A percentile compares a stretch with the other conserved stretches of the same genome.
These are phyloP conservation scores for Hypselothyrea guttata DNA, from an alignment of 2,888 invertebrate species.

Conservation along the genomic window DNA sequence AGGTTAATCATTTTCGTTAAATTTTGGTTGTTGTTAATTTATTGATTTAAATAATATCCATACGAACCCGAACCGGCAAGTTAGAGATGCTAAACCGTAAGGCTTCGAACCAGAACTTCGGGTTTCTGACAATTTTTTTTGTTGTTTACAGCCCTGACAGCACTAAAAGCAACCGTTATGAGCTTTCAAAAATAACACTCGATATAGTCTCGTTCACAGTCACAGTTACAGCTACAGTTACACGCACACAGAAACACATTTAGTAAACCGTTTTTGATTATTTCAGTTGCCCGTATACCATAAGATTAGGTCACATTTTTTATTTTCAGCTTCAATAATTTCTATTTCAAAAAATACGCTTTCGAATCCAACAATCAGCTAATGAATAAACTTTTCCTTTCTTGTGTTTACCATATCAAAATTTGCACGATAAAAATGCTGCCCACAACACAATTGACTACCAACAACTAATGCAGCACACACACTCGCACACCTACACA, in stretches of 20 bases:
- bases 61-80: too few relatives aligned
- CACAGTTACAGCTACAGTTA: slow-evolving; percentile 1
- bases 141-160: not conserved
- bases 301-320: not conserved
- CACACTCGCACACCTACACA: slow-evolving; percentile 22
- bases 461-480: slow-evolving; percentile 26
- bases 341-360: not conserved
- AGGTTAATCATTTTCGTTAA: too few relatives aligned
- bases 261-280: not conserved
- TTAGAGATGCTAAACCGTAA: too few relatives aligned
- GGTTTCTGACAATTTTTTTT: too few relatives aligned
- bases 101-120: too few relatives aligned
- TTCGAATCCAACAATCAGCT: too few relatives aligned
- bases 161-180: not conserved
- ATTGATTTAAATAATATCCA: too few relatives aligned
- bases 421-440: slow-evolving; percentile 56
- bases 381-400: slow-evolving; percentile 42
- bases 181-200: not conserved
- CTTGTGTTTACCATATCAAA: slow-evolving; percentile 57
- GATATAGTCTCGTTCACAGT: not conserved
- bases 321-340: slow-evolving; percentile 6
- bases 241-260: slow-evolving; percentile 26
- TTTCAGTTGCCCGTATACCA: not conserved
- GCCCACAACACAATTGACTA: slow-evolving; percentile 1
- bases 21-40: too few relatives aligned